Evolutionary conservation across 2,888 invertebrate species (phyloP), one percentile per base, ranked within the genome.

Genomic region (Yponomeuta plumbellus): DNA sequence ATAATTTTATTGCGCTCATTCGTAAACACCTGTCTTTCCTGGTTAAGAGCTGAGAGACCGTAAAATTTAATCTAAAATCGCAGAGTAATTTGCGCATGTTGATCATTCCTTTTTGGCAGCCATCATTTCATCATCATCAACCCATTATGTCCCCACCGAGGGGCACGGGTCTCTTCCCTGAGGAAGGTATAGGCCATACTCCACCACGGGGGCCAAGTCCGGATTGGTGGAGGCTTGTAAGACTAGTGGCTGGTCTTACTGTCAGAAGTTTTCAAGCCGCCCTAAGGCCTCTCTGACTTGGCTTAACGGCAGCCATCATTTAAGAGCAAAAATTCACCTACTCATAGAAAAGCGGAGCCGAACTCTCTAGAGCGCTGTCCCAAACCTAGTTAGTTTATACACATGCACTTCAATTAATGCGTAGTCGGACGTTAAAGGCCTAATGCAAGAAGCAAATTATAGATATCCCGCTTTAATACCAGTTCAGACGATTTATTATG

Each of bases 401-500:
- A 57, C n/a, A 26, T 61, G 61, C 61, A 34, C 44, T 44, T 39
- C 63, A 63, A 63, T 63, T 63, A 20, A 63, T 63, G n/a, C 40
- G 40, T 22, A 40, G 13, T 17, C 44, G 44, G 44, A 63, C 40
- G 63, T 22, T 63, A 44, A 20, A 61, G 26, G 62, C 34, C 17
- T 62, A 62, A 23, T 52, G 59, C 21, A 26, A 40, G 61, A 61
- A 40, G 63, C 63, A 40, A 63, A 64, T 64, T 52, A 56, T 21
- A 56, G 52, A 34, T 65, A 56, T 65, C n/a, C 26, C 71, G 72
- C 73, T 72, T 70, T 71, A 75, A 73, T 76, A 74, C 72, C 72
- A 52, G 67, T 67, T 68, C 66, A 67, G 72, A 71, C 74, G 73
- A 77, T 79, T 80, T 76, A 69, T 74, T 72, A 68, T 52, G 75